Evolutionary conservation across 2,888 invertebrate genomes (phyloP).

Genomic region (Tenodera sinensis): DNA sequence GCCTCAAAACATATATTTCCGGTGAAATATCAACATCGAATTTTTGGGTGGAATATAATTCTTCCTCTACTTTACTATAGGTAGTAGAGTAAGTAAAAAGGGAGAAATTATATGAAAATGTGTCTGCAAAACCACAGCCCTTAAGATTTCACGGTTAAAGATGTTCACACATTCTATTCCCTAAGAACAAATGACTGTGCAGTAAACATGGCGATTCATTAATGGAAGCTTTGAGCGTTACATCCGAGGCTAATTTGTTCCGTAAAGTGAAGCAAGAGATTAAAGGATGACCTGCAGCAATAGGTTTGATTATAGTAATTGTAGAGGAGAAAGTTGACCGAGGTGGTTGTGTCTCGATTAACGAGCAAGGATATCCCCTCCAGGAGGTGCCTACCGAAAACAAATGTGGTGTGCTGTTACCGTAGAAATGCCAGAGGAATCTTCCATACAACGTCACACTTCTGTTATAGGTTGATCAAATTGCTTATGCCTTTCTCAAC

Average conservation of each 20-base stretch:
- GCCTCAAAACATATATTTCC: too few species aligned
- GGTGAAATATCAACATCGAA: too few species aligned
- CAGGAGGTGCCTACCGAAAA: background rate
- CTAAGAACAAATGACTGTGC: background rate
- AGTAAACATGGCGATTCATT: background rate
- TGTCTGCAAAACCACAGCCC: too few species aligned
- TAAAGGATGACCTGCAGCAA: background rate
- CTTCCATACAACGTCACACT: background rate
- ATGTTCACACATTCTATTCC: too few species aligned
- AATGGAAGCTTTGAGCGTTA: background rate
- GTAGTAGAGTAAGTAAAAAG: too few species aligned
- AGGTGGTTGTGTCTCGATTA: background rate
- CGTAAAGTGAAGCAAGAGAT: background rate
- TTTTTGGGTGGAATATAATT: too few species aligned
- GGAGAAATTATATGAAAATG: too few species aligned
- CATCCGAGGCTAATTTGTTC: background rate
- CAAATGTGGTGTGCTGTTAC: background rate
- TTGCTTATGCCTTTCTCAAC: too few species aligned
- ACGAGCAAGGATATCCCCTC: background rate
- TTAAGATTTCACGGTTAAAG: too few species aligned
- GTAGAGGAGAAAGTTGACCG: background rate
- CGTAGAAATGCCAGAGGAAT: background rate
- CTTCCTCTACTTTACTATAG: too few species aligned
- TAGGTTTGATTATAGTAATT: background rate
- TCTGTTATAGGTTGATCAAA: too few species aligned